Evolutionary conservation across 2,113 vertebrate genomes (phyloP), one percentile per base, ranked within the genome.

Genomic region (Leptobrachium leishanense): DNA sequence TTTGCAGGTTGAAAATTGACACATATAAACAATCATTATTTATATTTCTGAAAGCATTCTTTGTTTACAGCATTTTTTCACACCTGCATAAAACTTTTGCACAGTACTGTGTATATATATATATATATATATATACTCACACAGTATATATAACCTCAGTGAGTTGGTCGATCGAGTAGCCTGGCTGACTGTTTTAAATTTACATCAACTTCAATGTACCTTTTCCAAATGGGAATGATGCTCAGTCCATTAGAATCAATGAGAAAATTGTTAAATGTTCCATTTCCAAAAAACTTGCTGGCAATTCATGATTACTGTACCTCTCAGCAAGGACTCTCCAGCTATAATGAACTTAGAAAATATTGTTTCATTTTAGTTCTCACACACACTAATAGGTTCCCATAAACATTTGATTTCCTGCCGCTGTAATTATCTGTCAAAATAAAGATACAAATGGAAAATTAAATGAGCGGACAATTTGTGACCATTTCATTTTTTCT

Each of bases 241-340:
- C 40, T 78, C 70, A 42, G 57, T 15, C 13, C 68, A 72, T 72
- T 72, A 72, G 62, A 78, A 72, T 72, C 68, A 78, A 78, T 78
- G 76, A 71, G 68, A 44, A 63, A 65, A 72, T 65, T 78, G 76
- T 63, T 72, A 65, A 77, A 78, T 72, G 76, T 78, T 72, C 43
- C 76, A 78, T 78, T 62, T 78, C 68, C 40, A 12, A 13, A 72
- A 65, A 54, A 53, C 46, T 40, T 53, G 2, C 69, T 72, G 69
- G 12, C 69, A 72, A 55, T 53, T 15, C 31, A 50, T 53, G 46
- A 54, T 72, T 72, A 50, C 44, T 54, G 10, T 72, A 54, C 46
- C 20, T 72, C 50, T 55, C 69, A 65, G 62, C 53, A 75, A 55
- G 65, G 57, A 71, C 57, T 39, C 20, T 71, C 71, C 43, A 50